Percentiles rank a stretch among this genome's conserved stretches.
These are phyloP conservation scores for Gobius niger DNA, from an alignment of 2,113 vertebrate genomes.

Conservation along the genomic window DNA sequence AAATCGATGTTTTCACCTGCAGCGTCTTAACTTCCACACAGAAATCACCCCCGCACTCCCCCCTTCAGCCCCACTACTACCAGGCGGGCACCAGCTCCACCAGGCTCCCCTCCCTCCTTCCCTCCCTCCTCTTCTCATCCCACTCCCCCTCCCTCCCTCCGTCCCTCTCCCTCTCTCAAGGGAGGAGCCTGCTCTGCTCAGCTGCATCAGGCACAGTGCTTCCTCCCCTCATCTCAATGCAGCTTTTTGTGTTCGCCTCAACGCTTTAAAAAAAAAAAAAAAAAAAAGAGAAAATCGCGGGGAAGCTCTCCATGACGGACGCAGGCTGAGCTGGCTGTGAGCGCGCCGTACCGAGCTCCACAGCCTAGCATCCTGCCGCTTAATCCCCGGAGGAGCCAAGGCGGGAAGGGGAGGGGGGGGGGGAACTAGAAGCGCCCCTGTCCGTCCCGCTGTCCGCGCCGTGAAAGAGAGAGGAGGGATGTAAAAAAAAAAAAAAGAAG, in stretches of 20 bases:
- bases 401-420: constrained; percentile 44
- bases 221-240: constrained; percentile 12
- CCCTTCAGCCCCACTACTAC: constrained; percentile 10
- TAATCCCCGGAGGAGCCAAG: constrained; percentile 59
- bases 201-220: constrained; percentile 55
- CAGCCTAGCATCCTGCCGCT: constrained; percentile 57
- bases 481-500: constrained; percentile 35
- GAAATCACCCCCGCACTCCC: too few species aligned
- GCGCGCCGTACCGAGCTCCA: too few species aligned
- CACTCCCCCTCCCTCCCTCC: constrained; percentile 11
- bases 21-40: too few species aligned
- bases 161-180: constrained; percentile 58
- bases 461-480: constrained; percentile 61
- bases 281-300: not conserved
- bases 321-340: constrained; percentile 25
- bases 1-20: too few species aligned
- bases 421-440: not conserved
- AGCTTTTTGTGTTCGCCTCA: constrained; percentile 26
- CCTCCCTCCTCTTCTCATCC: constrained; percentile 10
- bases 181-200: constrained; percentile 55
- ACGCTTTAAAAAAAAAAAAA: constrained; percentile 2
- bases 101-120: not conserved
- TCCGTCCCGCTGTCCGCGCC: too few species aligned
- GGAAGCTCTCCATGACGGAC: constrained; percentile 12
- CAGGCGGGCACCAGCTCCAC: constrained; percentile 20